phyloP scores from a whole-genome alignment of 2,113 vertebrate genomes.

The Peromyscus maniculatus region DNA sequence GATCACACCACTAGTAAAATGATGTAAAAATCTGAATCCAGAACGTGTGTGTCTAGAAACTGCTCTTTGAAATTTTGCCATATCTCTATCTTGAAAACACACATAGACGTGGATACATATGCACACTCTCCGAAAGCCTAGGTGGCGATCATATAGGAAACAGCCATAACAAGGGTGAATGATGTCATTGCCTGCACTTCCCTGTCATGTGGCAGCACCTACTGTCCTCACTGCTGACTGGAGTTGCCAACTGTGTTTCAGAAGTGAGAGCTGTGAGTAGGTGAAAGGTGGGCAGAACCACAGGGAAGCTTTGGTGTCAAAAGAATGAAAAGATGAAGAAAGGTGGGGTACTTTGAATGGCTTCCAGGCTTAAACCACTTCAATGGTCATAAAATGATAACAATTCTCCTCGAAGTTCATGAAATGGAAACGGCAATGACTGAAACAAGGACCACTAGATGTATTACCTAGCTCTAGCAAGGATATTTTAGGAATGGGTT shows the following conservation, averaged over 20 bases:
- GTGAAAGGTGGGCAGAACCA: not conserved
- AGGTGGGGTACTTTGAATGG: not conserved
- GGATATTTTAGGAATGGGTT: not conserved
- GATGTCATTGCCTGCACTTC: not conserved
- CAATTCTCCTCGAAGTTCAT: constrained; percentile 18
- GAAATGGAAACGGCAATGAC: not conserved
- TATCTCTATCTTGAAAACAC: not conserved
- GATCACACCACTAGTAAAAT: not conserved
- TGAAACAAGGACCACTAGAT: not conserved
- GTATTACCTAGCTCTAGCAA: not conserved
- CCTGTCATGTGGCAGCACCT: not conserved
- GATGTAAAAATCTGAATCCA: not conserved
- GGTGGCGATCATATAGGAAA: not conserved
- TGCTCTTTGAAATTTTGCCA: not conserved
- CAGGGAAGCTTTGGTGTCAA: not conserved
- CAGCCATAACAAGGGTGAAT: not conserved
- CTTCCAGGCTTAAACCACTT: not conserved
- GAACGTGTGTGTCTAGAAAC: not conserved
- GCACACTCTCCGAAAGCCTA: not conserved
- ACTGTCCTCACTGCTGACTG: not conserved
- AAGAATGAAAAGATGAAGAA: not conserved
- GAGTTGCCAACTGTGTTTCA: not conserved
- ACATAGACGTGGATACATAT: not conserved
- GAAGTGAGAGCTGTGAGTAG: not conserved
- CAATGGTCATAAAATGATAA: not conserved